Evolutionary conservation across 2,113 vertebrate species (phyloP), one percentile per base, ranked within the genome.

Genomic region (Festucalex cinctus): DNA sequence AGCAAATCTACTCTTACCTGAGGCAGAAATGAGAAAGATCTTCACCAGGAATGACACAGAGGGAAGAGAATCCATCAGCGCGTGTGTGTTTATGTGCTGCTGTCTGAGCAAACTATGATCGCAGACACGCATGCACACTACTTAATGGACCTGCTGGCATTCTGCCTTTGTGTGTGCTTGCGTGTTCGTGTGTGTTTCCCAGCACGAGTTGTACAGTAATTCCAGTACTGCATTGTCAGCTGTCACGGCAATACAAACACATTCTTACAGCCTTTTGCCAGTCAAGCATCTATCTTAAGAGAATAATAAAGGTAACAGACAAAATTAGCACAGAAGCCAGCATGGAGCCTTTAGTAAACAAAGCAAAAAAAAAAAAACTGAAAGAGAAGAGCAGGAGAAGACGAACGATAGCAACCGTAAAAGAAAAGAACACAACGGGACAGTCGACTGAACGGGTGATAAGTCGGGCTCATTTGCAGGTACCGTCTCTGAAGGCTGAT

Each of bases 181-280:
- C 51, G 17, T 61, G 19, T n/a, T n/a, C n/a, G n/a, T 60, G 63
- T 76, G 74, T 75, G 64, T 41, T 83, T 83, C 69, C 73, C 41
- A 77, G 48, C 77, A 80, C 63, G 83, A 76, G 51, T 70, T 68
- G 76, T 72, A 77, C 76, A 86, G 74, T 89, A 86, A 90, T 75
- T 90, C 80, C 48, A 87, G 85, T 77, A 73, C 65, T 44, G 68
- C 84, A 86, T 86, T 82, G 72, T 78, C 88, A 90, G 87, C 88
- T 91, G 89, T 88, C 82, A 72, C 74, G 79, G 69, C 69, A 70
- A 48, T 69, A 68, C 61, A 49, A n/a, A 58, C 46, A 66, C 75
- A 43, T 58, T 12, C 56, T 28, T 16, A 22, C 51, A 26, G 74
- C 26, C 65, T 66, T 14, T 71, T 84, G 79, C 84, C 54, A 80